Percentiles rank a stretch among this genome's conserved stretches.
These are phyloP conservation scores for Eunapius fragilis DNA, from an alignment of 37 sponge, comb jelly and placozoan species.

Conservation along the genomic window DNA sequence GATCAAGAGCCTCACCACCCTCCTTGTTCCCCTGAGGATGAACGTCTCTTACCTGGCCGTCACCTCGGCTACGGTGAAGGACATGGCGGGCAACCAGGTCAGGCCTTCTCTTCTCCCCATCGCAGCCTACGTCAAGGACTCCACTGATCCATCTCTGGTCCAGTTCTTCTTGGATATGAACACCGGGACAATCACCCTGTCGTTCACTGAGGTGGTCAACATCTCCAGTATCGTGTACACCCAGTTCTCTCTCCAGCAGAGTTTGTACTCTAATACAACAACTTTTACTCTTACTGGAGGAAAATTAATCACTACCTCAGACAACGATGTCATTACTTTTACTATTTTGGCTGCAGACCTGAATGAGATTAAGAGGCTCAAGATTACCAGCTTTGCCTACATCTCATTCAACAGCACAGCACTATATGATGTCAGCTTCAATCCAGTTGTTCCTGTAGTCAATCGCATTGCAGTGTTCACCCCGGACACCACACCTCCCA, in stretches of 20 bases:
- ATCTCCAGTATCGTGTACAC: slow-evolving; percentile 64
- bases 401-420: slow-evolving; percentile 30
- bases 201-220: slow-evolving; percentile 81
- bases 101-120: slow-evolving; percentile 43
- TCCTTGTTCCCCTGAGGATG: slow-evolving; percentile 38
- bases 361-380: slow-evolving; percentile 83
- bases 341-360: slow-evolving; percentile 50
- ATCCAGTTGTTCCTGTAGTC: slow-evolving; percentile 52
- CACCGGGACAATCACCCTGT: slow-evolving; percentile 48
- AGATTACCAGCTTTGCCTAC: slow-evolving; percentile 54
- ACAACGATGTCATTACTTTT: slow-evolving; percentile 47
- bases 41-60: slow-evolving; percentile 66
- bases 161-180: slow-evolving; percentile 81
- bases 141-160: slow-evolving; percentile 62
- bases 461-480: slow-evolving; percentile 10
- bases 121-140: slow-evolving; percentile 57
- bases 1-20: slow-evolving; percentile 53
- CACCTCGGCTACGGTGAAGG: slow-evolving; percentile 41
- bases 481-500: slow-evolving; percentile 67
- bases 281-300: slow-evolving; percentile 62
- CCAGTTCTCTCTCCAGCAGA: slow-evolving; percentile 62
- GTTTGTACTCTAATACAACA: background rate
- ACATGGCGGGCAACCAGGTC: slow-evolving; percentile 77
- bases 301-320: slow-evolving; percentile 19
- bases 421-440: slow-evolving; percentile 49